Percentiles rank a stretch among this genome's conserved stretches.
phyloP scores from a whole-genome alignment of 2,113 vertebrate genomes.

The Orycteropus afer region DNA sequence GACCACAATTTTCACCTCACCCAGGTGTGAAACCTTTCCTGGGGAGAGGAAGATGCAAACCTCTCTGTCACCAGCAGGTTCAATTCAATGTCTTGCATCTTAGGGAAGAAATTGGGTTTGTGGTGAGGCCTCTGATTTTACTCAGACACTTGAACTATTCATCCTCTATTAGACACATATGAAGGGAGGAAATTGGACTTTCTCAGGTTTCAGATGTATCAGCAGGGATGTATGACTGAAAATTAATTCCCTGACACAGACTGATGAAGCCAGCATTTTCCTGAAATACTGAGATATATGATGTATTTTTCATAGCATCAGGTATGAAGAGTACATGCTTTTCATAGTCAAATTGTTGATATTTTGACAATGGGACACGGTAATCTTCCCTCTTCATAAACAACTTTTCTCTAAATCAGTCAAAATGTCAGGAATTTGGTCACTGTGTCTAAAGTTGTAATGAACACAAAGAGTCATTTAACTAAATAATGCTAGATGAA shows the following conservation, averaged over 20 bases:
- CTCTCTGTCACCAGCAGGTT: slow-evolving; percentile 21
- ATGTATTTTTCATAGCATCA: slow-evolving; percentile 60
- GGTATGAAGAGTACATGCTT: slow-evolving; percentile 40
- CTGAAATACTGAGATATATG: slow-evolving; percentile 64
- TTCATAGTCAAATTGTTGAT: neutral
- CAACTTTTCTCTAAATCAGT: slow-evolving; percentile 40
- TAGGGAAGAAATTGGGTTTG: slow-evolving; percentile 21
- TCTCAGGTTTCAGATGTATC: slow-evolving; percentile 78
- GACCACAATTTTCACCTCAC: slow-evolving; percentile 77
- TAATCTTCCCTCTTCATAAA: slow-evolving; percentile 14
- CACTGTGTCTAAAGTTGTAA: neutral
- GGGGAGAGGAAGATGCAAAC: slow-evolving; percentile 56
- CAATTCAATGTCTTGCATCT: slow-evolving; percentile 39
- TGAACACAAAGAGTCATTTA: neutral
- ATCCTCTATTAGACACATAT: slow-evolving; percentile 79
- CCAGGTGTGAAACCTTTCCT: slow-evolving; percentile 69
- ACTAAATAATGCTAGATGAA: neutral
- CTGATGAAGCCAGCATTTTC: slow-evolving; percentile 73
- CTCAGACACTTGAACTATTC: slow-evolving; percentile 76
- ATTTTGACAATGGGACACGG: neutral
- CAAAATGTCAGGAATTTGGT: slow-evolving; percentile 36
- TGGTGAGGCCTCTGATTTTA: slow-evolving; percentile 52
- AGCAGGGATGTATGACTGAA: slow-evolving; percentile 76
- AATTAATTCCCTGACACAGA: slow-evolving; percentile 82
- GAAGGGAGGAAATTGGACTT: slow-evolving; percentile 83